Evolutionary conservation across 2,888 invertebrate species (phyloP).

Genomic region (Eudemis profundana): DNA sequence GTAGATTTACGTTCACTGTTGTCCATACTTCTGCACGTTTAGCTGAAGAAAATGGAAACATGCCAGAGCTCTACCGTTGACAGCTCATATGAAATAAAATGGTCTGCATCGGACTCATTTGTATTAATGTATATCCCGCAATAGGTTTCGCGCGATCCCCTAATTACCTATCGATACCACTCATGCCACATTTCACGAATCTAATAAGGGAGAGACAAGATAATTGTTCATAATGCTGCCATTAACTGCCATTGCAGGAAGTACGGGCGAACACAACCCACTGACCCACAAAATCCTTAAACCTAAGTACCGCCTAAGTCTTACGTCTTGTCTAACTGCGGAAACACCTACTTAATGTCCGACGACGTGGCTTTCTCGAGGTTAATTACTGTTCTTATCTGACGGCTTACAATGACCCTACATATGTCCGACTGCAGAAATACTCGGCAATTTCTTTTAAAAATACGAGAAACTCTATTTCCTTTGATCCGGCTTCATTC

Average conservation of each 20-base stretch:
- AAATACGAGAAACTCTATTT: slow-evolving; percentile 50
- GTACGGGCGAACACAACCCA: slow-evolving; percentile 60
- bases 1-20: background rate
- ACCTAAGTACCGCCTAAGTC: slow-evolving; percentile 57
- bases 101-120: slow-evolving; percentile 22
- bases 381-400: slow-evolving; percentile 59
- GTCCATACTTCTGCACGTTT: background rate
- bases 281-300: slow-evolving; percentile 70
- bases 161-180: slow-evolving; percentile 55
- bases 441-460: slow-evolving; percentile 32
- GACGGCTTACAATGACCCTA: slow-evolving; percentile 49
- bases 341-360: slow-evolving; percentile 65
- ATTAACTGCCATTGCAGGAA: slow-evolving; percentile 52
- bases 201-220: slow-evolving; percentile 55
- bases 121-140: slow-evolving; percentile 45
- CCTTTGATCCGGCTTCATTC: slow-evolving; percentile 54
- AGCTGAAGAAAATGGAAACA: slow-evolving; percentile 10
- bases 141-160: slow-evolving; percentile 65
- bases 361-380: slow-evolving; percentile 63
- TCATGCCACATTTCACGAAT: slow-evolving; percentile 48
- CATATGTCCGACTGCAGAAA: slow-evolving; percentile 23
- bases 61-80: slow-evolving; percentile 17
- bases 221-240: slow-evolving; percentile 58
- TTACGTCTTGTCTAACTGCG: slow-evolving; percentile 58
- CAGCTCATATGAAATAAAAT: slow-evolving; percentile 24